A percentile compares a stretch with the other conserved stretches of the same genome.
Evolutionary conservation across 2,113 vertebrate species (phyloP).

Genomic region (Etia nguti): DNA sequence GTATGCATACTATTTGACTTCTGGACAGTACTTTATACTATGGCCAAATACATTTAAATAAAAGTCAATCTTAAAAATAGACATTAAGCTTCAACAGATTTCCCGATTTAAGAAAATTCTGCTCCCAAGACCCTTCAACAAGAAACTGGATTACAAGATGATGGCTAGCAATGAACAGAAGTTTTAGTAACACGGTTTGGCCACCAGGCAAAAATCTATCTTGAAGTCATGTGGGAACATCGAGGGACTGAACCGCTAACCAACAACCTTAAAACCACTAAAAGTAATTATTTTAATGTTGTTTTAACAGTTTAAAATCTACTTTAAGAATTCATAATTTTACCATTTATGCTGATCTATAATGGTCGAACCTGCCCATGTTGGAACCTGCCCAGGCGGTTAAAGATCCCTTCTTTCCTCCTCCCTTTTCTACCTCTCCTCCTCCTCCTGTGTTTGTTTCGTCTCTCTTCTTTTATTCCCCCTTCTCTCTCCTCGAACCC

Average conservation of each 20-base stretch:
- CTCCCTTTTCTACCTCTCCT: background rate
- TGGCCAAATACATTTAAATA: background rate
- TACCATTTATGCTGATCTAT: background rate
- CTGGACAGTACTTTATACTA: background rate
- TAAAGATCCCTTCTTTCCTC: background rate
- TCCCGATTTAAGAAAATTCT: background rate
- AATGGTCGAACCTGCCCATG: background rate
- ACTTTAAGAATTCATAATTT: background rate
- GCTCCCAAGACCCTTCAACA: background rate
- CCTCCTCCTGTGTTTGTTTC: background rate
- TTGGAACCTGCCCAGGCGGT: background rate
- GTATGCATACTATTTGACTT: background rate
- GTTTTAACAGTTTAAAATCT: background rate
- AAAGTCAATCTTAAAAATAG: background rate
- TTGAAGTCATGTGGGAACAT: background rate
- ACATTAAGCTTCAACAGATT: background rate
- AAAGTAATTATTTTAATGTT: background rate
- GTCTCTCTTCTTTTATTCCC: background rate
- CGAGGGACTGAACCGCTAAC: background rate
- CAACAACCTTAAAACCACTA: background rate
- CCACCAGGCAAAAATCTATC: background rate
- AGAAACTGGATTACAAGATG: background rate
- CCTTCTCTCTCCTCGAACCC: background rate
- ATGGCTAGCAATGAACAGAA: background rate
- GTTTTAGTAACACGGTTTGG: background rate